Conservation (phyloP, 1,140 invertebrate genomes). For the Fopius arisanus region DNA sequence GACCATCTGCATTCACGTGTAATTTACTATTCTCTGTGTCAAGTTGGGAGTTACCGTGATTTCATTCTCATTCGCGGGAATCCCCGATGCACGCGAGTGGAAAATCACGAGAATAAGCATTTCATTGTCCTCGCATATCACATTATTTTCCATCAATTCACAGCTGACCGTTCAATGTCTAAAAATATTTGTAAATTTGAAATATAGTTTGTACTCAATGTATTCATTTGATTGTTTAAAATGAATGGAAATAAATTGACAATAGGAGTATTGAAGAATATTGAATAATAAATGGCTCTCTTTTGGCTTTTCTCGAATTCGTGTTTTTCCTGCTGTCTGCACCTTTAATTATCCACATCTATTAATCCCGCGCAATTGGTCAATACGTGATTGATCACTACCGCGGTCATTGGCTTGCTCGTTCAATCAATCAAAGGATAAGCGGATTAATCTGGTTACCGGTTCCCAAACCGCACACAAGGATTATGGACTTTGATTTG, state of each 20-base stretch:
- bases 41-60: not conserved
- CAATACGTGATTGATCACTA: slow-evolving; percentile 50
- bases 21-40: not conserved
- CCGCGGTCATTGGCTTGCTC: slow-evolving; percentile 37
- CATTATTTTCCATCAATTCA: not conserved
- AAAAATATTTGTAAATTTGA: too few relatives aligned
- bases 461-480: slow-evolving; percentile 42
- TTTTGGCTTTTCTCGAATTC: slow-evolving; percentile 35
- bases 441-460: slow-evolving; percentile 52
- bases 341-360: slow-evolving; percentile 48
- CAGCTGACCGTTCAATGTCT: too few relatives aligned
- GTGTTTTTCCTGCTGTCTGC: not conserved
- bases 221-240: too few relatives aligned
- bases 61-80: not conserved
- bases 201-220: too few relatives aligned
- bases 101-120: too few relatives aligned
- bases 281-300: not conserved
- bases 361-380: slow-evolving; percentile 43
- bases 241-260: not conserved
- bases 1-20: not conserved
- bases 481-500: slow-evolving; percentile 52
- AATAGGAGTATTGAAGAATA: not conserved
- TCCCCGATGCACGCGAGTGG: not conserved
- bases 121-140: not conserved
- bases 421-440: slow-evolving; percentile 57